phyloP scores from a whole-genome alignment of 30 jellyfish, hydroid and myxozoan species.

The Pseudorhiza aurosa region DNA sequence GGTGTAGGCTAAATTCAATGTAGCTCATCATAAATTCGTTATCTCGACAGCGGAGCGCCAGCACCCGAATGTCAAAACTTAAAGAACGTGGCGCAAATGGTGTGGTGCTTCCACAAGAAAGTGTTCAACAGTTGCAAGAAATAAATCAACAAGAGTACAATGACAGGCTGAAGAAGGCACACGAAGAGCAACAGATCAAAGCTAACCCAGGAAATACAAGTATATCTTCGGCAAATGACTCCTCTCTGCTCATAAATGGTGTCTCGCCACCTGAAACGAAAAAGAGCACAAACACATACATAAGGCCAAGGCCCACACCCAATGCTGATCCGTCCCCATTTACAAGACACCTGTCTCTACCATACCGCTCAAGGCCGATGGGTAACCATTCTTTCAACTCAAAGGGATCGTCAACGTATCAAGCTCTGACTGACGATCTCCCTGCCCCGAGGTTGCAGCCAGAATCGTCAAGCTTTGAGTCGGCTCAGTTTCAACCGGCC shows the following conservation, averaged over 20 bases:
- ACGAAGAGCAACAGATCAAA: conserved; percentile 60
- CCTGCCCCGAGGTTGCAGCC: conserved; percentile 88
- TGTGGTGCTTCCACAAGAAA: conserved; percentile 92
- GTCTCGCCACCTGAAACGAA: conserved; percentile 67
- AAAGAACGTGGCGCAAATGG: conserved; percentile 89
- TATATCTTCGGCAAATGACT: conserved; percentile 2
- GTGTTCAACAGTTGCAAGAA: conserved; percentile 91
- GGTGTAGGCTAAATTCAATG: too few relatives aligned
- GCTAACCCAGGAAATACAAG: conserved; percentile 35
- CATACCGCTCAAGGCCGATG: conserved; percentile 88
- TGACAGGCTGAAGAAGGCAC: conserved; percentile 84
- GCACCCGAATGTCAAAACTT: conserved; percentile 86
- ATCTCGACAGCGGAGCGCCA: conserved; percentile 72
- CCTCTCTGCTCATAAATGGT: conserved; percentile 38
- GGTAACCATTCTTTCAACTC: conserved; percentile 40
- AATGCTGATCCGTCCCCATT: conserved; percentile 81
- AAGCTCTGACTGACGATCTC: conserved; percentile 93
- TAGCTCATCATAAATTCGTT: neutral
- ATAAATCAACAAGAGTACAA: conserved; percentile 88
- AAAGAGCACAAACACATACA: conserved; percentile 70
- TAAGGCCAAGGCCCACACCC: conserved; percentile 93
- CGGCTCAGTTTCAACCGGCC: conserved; percentile 39
- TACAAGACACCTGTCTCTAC: conserved; percentile 93
- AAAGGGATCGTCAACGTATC: conserved; percentile 87
- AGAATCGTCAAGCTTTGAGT: conserved; percentile 66